Evolutionary conservation across 2,113 vertebrate genomes (phyloP), one percentile per base, ranked within the genome.

Genomic region (Lucifuga dentata): DNA sequence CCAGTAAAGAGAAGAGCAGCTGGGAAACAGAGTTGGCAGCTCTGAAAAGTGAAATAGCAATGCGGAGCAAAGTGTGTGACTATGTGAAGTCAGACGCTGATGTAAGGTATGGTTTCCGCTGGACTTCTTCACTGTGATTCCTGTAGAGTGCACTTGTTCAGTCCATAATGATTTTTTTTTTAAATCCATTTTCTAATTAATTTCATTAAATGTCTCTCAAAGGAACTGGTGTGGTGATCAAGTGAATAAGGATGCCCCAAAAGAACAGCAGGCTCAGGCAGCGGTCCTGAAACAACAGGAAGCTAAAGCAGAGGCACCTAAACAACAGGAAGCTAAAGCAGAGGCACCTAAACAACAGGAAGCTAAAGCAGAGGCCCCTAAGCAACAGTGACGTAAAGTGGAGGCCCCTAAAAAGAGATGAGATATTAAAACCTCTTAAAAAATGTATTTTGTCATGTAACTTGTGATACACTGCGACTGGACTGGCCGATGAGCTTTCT

Each of bases 201-300:
- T 7, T 48, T 73, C 13, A 38, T 50, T 9, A 16, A 55, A 5
- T 63, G 70, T 81, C 39, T 21, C n/a, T 73, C 48, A 44, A 49
- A 93, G 92, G n/a, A 70, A 36, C 2, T 40, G 92, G 58, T 93
- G 92, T 68, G 55, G 45, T 5, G 1, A 8, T 1, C 39, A 64
- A 39, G 38, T 8, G 23, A 3, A 3, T 5, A 61, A 55, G 8
- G 57, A 69, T 5, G 50, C 50, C 7, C 40, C 62, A 0, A 68
- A 80, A 21, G 11, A 29, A 11, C 24, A 40, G 0, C 19, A 46
- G 2, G 12, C 43, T 0, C 66, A 53, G 0, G 5, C n/a, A 21
- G 50, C 72, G 11, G 45, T 29, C 9, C 26, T 46, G 2, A 44
- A 68, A 19, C 19, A n/a, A 7, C 32, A 57, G 15, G 6, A 39